Conservation (phyloP, 2,113 vertebrate genomes). For the Castor canadensis region DNA sequence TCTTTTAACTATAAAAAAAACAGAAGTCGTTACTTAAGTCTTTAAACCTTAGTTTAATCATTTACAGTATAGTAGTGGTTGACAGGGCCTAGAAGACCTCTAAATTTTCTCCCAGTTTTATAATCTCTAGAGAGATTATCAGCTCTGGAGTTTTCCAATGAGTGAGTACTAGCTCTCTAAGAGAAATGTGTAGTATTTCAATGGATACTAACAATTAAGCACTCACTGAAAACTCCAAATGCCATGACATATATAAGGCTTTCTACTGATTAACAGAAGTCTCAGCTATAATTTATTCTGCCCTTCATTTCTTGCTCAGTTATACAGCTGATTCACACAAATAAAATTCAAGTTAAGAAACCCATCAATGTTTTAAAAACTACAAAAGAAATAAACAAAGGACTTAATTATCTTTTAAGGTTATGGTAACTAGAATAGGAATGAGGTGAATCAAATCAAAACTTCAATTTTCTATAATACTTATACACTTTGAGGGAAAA, state of each 20-base stretch:
- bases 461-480: background rate
- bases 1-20: constrained; percentile 25
- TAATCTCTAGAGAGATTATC: background rate
- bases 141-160: background rate
- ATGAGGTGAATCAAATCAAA: background rate
- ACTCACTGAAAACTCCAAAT: constrained; percentile 3
- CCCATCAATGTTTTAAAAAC: constrained; percentile 17
- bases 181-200: background rate
- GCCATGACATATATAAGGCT: background rate
- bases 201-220: background rate
- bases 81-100: background rate
- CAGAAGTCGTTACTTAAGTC: constrained; percentile 9
- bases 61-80: background rate
- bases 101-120: background rate
- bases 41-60: constrained; percentile 10
- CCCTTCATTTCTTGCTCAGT: background rate
- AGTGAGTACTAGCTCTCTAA: background rate
- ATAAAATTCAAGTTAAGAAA: background rate
- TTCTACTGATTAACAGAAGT: constrained; percentile 23
- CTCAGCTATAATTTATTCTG: constrained; percentile 14
- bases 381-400: background rate
- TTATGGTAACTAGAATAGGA: background rate
- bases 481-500: background rate
- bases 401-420: constrained; percentile 14
- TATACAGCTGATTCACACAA: background rate